Conservation (phyloP, 2,888 invertebrate species). For the Choreutis nemorana region DNA sequence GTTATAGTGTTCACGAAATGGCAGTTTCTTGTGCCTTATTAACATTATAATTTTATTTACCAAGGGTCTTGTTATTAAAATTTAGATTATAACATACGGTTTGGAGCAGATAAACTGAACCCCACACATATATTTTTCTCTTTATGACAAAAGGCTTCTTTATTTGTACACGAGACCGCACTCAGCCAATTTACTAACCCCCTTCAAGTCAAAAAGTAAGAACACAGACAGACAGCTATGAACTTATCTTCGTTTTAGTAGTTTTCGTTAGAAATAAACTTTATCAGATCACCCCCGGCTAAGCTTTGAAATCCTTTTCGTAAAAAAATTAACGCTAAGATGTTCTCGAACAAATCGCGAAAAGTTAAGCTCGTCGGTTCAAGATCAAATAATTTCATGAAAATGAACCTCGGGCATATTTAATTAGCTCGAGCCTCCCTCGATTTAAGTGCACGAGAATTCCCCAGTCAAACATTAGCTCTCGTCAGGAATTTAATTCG, state of each 20-base stretch:
- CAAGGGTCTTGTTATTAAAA: neutral
- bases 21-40: constrained; percentile 7
- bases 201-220: constrained; percentile 31
- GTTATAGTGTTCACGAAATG: constrained; percentile 3
- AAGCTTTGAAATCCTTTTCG: constrained; percentile 13
- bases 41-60: constrained; percentile 10
- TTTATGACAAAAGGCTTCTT: constrained; percentile 11
- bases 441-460: constrained; percentile 58
- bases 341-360: constrained; percentile 38
- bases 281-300: constrained; percentile 16
- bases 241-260: constrained; percentile 37
- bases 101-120: too few species aligned
- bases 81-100: too few species aligned
- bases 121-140: too few species aligned
- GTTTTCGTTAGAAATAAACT: constrained; percentile 30
- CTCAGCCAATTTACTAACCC: constrained; percentile 33
- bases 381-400: constrained; percentile 62
- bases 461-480: constrained; percentile 60
- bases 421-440: constrained; percentile 60
- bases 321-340: constrained; percentile 35
- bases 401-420: constrained; percentile 57
- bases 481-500: constrained; percentile 58
- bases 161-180: constrained; percentile 32
- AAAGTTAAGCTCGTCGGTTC: constrained; percentile 37
- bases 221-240: constrained; percentile 38